Evolutionary conservation across 2,888 invertebrate species (phyloP).

Genomic region (Drosophila birchii): DNA sequence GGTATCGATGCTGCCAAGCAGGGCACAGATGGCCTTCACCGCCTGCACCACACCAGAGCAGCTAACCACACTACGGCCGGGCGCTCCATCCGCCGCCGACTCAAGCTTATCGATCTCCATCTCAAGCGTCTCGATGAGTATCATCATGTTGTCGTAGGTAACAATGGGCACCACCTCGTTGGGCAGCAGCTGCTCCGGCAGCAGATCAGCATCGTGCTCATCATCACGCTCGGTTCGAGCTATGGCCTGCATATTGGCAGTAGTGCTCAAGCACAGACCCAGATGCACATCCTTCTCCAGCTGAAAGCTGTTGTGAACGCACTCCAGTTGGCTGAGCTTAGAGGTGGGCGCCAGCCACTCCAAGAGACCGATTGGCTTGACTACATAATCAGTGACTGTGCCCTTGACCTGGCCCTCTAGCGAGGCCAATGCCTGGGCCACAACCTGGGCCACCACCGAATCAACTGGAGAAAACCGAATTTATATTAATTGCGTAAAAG

Average conservation of each 20-base stretch:
- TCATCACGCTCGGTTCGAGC: constrained; percentile 94
- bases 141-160: constrained; percentile 93
- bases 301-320: constrained; percentile 96
- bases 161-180: constrained; percentile 90
- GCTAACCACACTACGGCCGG: constrained; percentile 86
- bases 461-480: constrained; percentile 87
- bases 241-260: constrained; percentile 89
- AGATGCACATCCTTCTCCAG: constrained; percentile 94
- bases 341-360: constrained; percentile 95
- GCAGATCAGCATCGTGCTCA: constrained; percentile 89
- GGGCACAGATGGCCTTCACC: constrained; percentile 95
- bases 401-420: constrained; percentile 90
- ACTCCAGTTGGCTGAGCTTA: constrained; percentile 94
- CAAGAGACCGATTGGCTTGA: constrained; percentile 90
- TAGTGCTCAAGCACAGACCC: constrained; percentile 88
- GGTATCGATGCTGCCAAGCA: constrained; percentile 95
- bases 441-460: constrained; percentile 93
- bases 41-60: constrained; percentile 93
- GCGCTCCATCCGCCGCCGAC: constrained; percentile 87
- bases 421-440: constrained; percentile 92
- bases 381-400: constrained; percentile 88
- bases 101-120: constrained; percentile 92
- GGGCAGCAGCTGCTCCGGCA: constrained; percentile 92
- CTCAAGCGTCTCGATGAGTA: constrained; percentile 92
- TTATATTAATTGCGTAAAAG: too few relatives aligned